Evolutionary conservation across 2,797 vertebrate species (phyloP), one percentile per base, ranked within the genome.

Genomic region (Columba guinea): DNA sequence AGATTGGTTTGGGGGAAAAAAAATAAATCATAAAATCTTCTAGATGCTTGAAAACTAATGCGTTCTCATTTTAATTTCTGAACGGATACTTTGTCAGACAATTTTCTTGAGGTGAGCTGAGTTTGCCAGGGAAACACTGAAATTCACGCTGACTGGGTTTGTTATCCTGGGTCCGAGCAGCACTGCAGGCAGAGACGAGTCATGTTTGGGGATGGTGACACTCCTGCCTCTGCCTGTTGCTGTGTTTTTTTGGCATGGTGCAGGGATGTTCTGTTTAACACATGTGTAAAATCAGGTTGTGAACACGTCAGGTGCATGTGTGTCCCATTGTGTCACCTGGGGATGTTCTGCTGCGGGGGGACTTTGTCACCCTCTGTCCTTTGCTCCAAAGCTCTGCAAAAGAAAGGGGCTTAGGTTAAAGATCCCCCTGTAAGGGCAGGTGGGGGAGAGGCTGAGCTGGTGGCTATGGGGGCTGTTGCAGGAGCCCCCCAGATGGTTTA

Each of bases 91-190:
- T 88, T 88, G 93, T 28, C 55, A 84, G 87, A 8, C 5, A 3
- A 30, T 34, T 34, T 17, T 17, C 18, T 13, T 21, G 56, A 73
- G 75, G 46, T 32, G 76, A 55, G 46, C 51, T 28, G 62, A 41
- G 73, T 60, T 44, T 56, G 17, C 65, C 23, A 11, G 62, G 79
- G 69, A 39, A 9, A 58, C 13, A 2, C 5, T 27, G 67, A 32
- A 12, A 16, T 41, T 2, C 2, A 1, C 0, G 44, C 3, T 35
- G 74, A 1, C 23, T 8, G 3, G 4, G 41, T 9, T 8, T 2
- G 2, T 21, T 22, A 2, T 15, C 26, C 27, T 3, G 55, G 76
- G 30, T 32, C 70, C 9, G 35, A 70, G 75, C 10, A 5, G 4
- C 18, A 1, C 39, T 10, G 77, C 0, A 10, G 78, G 14, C 44